phyloP scores from a whole-genome alignment of 92 coral and sea anemone genomes.

The Parazoanthus swiftii region DNA sequence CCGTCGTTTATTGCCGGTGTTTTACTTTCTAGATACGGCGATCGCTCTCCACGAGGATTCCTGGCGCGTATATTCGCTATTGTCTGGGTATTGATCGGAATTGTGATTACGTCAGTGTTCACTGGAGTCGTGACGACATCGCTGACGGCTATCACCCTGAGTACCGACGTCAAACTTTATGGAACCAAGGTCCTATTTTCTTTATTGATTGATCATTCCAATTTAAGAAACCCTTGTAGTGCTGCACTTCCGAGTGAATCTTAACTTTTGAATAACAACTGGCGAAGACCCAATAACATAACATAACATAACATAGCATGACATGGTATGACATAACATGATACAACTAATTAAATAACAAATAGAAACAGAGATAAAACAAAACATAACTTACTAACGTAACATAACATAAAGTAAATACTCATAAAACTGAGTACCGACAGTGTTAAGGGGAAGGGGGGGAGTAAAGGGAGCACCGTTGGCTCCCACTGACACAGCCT shows the following conservation, averaged over 20 bases:
- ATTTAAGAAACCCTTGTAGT: neutral
- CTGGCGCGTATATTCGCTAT: slow-evolving; percentile 91
- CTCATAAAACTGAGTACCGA: too few relatives aligned
- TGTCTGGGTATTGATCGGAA: slow-evolving; percentile 91
- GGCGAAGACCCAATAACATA: neutral
- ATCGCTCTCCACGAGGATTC: slow-evolving; percentile 91
- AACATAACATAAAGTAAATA: too few relatives aligned
- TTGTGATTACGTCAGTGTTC: slow-evolving; percentile 91
- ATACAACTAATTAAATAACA: too few relatives aligned
- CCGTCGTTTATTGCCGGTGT: too few relatives aligned
- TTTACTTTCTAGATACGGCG: slow-evolving; percentile 72
- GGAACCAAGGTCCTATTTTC: slow-evolving; percentile 72
- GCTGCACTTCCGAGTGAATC: neutral
- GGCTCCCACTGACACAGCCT: too few relatives aligned
- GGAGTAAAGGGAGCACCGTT: too few relatives aligned
- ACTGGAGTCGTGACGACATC: slow-evolving; percentile 98
- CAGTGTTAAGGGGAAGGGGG: too few relatives aligned
- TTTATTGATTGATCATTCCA: neutral
- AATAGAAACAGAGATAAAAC: too few relatives aligned
- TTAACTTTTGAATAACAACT: neutral
- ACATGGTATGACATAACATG: too few relatives aligned
- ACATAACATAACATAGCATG: too few relatives aligned
- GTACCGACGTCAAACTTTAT: slow-evolving; percentile 80
- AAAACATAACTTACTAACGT: too few relatives aligned
- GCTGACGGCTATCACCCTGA: slow-evolving; percentile 91